These are phyloP conservation scores for Cataglyphis rosenhaueri DNA, from an alignment of 2,888 invertebrate species.

Conservation along the genomic window DNA sequence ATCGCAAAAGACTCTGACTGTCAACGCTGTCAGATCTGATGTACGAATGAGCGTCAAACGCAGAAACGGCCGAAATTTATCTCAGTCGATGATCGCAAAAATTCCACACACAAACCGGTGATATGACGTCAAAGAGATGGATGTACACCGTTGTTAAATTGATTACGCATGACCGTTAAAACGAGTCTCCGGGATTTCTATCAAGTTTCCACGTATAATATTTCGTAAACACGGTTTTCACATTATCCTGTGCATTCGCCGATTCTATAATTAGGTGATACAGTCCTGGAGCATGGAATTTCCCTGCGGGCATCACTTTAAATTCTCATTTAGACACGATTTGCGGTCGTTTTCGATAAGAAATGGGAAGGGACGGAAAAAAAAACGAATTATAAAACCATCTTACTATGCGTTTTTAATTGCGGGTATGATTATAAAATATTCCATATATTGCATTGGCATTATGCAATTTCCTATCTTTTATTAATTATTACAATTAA, in stretches of 20 bases:
- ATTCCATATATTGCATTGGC: not conserved
- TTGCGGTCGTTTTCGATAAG: not conserved
- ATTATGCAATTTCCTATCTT: not conserved
- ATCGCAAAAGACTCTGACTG: not conserved
- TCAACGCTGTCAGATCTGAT: slow-evolving; percentile 2
- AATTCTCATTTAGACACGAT: not conserved
- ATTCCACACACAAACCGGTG: not conserved
- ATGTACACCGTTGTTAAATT: slow-evolving; percentile 17
- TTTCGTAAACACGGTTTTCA: slow-evolving; percentile 26
- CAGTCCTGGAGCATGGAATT: slow-evolving; percentile 8
- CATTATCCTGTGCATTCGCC: not conserved
- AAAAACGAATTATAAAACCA: not conserved
- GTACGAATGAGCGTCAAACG: slow-evolving; percentile 17
- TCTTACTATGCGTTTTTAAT: not conserved
- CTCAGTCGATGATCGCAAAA: slow-evolving; percentile 32
- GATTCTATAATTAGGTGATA: slow-evolving; percentile 34
- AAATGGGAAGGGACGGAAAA: not conserved
- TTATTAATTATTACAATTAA: not conserved
- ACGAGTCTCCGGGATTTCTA: not conserved
- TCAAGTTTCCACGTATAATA: not conserved
- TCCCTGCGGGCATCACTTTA: not conserved
- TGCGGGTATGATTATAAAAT: not conserved
- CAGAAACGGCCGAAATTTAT: slow-evolving; percentile 36
- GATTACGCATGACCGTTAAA: slow-evolving; percentile 24
- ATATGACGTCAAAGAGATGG: slow-evolving; percentile 39